These are phyloP conservation scores for Pardosa pseudoannulata DNA, from an alignment of 2,888 invertebrate species.

Conservation along the genomic window DNA sequence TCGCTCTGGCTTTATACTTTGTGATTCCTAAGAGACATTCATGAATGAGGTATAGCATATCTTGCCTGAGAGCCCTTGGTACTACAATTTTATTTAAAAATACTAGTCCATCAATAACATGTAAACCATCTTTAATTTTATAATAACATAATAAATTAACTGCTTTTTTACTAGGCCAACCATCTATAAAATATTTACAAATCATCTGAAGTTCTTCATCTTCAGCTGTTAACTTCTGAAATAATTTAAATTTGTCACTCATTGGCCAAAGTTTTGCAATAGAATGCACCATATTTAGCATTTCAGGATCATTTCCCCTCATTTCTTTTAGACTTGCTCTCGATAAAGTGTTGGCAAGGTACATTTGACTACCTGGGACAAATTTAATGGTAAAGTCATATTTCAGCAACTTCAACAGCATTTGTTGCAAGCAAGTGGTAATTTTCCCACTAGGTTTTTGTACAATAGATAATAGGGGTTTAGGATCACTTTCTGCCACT, in stretches of 20 bases:
- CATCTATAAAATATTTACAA: conserved; percentile 1
- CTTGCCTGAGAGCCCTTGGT: not conserved
- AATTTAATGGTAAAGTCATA: not conserved
- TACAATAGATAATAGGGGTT: conserved; percentile 24
- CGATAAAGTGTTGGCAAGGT: conserved; percentile 27
- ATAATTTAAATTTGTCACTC: conserved; percentile 2
- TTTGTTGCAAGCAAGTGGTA: not conserved
- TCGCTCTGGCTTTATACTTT: conserved; percentile 19
- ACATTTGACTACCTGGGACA: conserved; percentile 22
- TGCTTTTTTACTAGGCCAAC: not conserved
- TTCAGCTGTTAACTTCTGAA: not conserved
- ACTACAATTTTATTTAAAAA: conserved; percentile 17
- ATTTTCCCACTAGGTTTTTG: conserved; percentile 22
- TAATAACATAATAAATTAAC: not conserved
- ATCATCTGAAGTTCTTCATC: conserved; percentile 1
- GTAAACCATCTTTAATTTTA: not conserved
- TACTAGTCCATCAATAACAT: not conserved
- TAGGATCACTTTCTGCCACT: conserved; percentile 17
- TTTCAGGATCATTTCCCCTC: not conserved
- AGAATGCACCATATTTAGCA: not conserved
- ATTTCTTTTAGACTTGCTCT: conserved; percentile 21
- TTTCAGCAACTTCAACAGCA: conserved; percentile 20
- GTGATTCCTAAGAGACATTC: conserved; percentile 9
- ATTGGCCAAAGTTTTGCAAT: conserved; percentile 6
- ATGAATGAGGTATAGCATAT: conserved; percentile 22